These are phyloP conservation scores for Vidua macroura DNA, from an alignment of 2,113 vertebrate species.

Conservation along the genomic window DNA sequence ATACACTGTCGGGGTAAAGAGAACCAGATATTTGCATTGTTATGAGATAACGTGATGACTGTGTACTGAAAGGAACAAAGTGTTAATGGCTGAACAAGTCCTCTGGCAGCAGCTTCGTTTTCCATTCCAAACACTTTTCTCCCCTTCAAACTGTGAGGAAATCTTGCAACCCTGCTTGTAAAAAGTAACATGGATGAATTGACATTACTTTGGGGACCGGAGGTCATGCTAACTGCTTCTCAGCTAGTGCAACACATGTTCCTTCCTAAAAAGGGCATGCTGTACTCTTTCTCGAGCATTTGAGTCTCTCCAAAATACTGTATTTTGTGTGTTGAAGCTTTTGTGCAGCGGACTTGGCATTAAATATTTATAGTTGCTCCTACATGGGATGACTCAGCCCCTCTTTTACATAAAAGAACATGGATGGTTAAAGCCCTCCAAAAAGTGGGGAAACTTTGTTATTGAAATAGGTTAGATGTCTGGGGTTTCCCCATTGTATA, in stretches of 20 bases:
- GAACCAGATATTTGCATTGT: slow-evolving; percentile 40
- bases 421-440: background rate
- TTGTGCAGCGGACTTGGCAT: background rate
- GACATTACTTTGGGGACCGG: background rate
- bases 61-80: background rate
- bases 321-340: background rate
- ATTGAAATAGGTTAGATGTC: background rate
- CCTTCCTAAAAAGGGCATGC: slow-evolving; percentile 10
- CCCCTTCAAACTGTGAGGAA: background rate
- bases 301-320: background rate
- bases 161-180: background rate
- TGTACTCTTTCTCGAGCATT: background rate
- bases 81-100: slow-evolving; percentile 22
- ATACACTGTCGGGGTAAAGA: background rate
- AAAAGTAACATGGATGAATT: slow-evolving; percentile 2
- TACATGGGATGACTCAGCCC: background rate
- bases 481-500: background rate
- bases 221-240: background rate
- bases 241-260: background rate
- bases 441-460: slow-evolving; percentile 1
- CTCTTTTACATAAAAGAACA: background rate
- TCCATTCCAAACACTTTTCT: background rate
- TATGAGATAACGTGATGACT: slow-evolving; percentile 7
- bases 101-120: slow-evolving; percentile 14
- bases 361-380: background rate